A percentile compares a stretch with the other conserved stretches of the same genome.
phyloP scores from a whole-genome alignment of 2,888 invertebrate species.

The Mesorhabditis sp. region DNA sequence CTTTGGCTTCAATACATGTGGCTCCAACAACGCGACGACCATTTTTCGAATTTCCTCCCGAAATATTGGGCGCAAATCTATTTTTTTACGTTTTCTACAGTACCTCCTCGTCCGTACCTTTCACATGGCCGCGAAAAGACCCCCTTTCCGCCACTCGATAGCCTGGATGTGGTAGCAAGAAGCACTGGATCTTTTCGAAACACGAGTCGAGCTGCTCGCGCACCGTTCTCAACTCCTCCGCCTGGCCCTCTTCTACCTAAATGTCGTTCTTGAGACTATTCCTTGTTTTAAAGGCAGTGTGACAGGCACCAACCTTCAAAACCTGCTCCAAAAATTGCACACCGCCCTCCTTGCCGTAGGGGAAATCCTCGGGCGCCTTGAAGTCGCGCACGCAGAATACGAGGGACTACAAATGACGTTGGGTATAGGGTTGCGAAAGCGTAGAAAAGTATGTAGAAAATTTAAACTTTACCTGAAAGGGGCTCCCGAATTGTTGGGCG shows the following conservation, averaged over 20 bases:
- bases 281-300: no score
- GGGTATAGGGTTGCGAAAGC: background rate
- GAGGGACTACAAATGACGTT: slow-evolving; percentile 37
- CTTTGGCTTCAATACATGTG: slow-evolving; percentile 41
- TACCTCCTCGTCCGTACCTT: slow-evolving; percentile 28
- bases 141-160: slow-evolving; percentile 52
- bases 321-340: slow-evolving; percentile 37
- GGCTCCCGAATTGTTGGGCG: slow-evolving; percentile 61
- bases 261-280: background rate
- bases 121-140: slow-evolving; percentile 51
- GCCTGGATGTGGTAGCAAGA: slow-evolving; percentile 53
- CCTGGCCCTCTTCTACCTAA: slow-evolving; percentile 26
- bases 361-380: slow-evolving; percentile 63
- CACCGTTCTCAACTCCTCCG: slow-evolving; percentile 34
- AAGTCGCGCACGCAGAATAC: slow-evolving; percentile 56
- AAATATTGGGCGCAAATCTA: slow-evolving; percentile 50
- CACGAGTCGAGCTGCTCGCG: slow-evolving; percentile 41
- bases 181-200: slow-evolving; percentile 47
- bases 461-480: slow-evolving; percentile 45
- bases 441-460: background rate
- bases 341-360: slow-evolving; percentile 47
- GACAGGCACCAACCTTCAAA: slow-evolving; percentile 20
- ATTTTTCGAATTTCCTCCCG: slow-evolving; percentile 51
- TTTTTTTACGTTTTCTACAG: background rate
- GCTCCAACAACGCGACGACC: slow-evolving; percentile 44